A percentile compares a stretch with the other conserved stretches of the same genome.
These are phyloP conservation scores for Linhomoeus sp. DNA, from an alignment of 2,888 invertebrate genomes.

Conservation along the genomic window DNA sequence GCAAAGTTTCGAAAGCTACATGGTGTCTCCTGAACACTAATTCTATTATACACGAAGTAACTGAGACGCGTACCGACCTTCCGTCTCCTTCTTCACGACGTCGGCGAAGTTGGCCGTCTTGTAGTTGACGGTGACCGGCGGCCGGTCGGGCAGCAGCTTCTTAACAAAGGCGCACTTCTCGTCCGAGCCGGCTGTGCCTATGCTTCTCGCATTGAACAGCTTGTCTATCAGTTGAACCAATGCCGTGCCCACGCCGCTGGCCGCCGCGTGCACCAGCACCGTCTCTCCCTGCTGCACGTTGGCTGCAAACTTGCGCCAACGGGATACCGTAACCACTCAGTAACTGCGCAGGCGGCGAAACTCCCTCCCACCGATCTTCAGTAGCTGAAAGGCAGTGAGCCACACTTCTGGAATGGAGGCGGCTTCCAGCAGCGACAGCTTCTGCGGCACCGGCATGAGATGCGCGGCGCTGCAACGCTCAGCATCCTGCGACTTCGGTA, in stretches of 20 bases:
- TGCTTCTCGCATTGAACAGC: conserved; percentile 19
- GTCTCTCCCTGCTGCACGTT: conserved; percentile 20
- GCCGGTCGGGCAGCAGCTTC: conserved; percentile 24
- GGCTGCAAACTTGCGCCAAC: conserved; percentile 12
- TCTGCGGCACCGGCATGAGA: conserved; percentile 15
- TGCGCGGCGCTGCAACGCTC: conserved; percentile 5
- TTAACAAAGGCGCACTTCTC: conserved; percentile 23
- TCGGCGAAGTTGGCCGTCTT: conserved; percentile 24
- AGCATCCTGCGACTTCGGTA: no score
- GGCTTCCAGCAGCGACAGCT: conserved; percentile 20
- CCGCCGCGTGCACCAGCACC: conserved; percentile 30
- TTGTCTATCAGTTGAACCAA: conserved; percentile 26
- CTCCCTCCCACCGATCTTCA: conserved; percentile 17
- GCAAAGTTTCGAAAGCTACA: no score
- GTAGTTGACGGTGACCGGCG: conserved; percentile 29
- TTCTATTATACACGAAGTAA: no score
- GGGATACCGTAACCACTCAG: no score
- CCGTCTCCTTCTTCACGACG: conserved; percentile 21
- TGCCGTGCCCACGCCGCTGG: conserved; percentile 31
- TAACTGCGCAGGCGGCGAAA: no score
- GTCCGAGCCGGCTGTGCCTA: conserved; percentile 28
- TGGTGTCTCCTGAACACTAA: no score
- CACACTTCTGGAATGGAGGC: conserved; percentile 31
- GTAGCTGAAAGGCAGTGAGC: conserved; percentile 31
- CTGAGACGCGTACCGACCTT: conserved; percentile 12